phyloP scores from a whole-genome alignment of 2,797 vertebrate species.

The Valencia hispanica region DNA sequence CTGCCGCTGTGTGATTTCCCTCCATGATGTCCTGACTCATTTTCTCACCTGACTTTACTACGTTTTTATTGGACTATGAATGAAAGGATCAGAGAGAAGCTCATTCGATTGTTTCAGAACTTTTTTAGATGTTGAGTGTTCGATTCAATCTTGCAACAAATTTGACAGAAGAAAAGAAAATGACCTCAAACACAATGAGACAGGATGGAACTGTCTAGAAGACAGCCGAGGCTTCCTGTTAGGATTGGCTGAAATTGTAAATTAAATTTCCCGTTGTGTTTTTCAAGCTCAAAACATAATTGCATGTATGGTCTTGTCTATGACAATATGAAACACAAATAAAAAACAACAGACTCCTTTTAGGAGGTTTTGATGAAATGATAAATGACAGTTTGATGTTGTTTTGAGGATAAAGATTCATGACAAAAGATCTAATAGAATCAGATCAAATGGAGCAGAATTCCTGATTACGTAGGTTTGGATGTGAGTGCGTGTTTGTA shows the following conservation, averaged over 20 bases:
- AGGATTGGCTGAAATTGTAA: conserved; percentile 10
- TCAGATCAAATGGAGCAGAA: conserved; percentile 40
- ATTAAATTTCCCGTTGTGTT: conserved; percentile 10
- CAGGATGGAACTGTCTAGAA: not conserved
- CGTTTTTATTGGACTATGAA: too few species aligned
- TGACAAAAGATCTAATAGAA: conserved; percentile 25
- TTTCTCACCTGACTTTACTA: too few species aligned
- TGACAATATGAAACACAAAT: conserved; percentile 17
- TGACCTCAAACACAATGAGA: not conserved
- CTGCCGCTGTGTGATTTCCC: too few species aligned
- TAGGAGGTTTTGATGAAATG: not conserved
- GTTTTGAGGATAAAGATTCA: conserved; percentile 11
- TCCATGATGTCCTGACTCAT: too few species aligned
- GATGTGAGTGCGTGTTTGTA: conserved; percentile 5
- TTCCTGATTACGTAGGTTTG: conserved; percentile 48
- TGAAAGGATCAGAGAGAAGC: too few species aligned
- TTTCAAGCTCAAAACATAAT: conserved; percentile 19
- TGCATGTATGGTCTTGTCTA: conserved; percentile 30
- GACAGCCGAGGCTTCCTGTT: conserved; percentile 13
- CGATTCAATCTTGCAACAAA: not conserved
- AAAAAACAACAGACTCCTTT: conserved; percentile 19
- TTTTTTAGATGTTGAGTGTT: not conserved
- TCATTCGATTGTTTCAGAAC: not conserved
- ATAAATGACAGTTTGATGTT: conserved; percentile 26
- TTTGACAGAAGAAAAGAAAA: not conserved